Base-by-base conservation (phyloP, 2,113 vertebrate species). In the Plecotus auritus region DNA sequence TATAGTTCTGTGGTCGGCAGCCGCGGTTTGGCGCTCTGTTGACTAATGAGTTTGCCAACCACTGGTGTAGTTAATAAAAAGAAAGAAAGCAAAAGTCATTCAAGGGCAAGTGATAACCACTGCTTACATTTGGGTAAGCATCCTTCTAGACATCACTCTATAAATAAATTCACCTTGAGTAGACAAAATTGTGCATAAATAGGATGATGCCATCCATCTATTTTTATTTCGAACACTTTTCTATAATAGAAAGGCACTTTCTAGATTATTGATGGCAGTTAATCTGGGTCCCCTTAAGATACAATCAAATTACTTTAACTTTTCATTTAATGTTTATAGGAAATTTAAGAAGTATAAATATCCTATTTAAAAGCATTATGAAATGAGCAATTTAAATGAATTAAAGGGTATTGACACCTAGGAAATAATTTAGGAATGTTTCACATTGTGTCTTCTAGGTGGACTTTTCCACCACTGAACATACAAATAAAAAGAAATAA, bases 301-400 rank as follows among this genome's bases (percentile, higher is more conserved):
- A 86, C 28, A 73, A 85, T n/a, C 49, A 88, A 88, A 85, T 64
- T 77, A 81, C 45, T 91, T 96, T 86, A 73, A 77, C 17, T 88
- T 93, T 91, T 73, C 76, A 91, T 87, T 95, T 69, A 95, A 88
- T 78, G 51, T 85, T 73, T 78, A 59, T 64, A 89, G 56, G 28
- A 92, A 85, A 88, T 88, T 85, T 85, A 37, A 92, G 87, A 90
- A 85, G 87, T 61, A 35, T 85, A 94, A 88, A 95, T 77, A 70
- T 51, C 12, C 11, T 67, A 72, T 73, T 95, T 69, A 64, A 81
- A 93, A 81, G 4, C 64, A 35, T 87, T 90, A 74, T 26, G 82
- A 90, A 92, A 88, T 51, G 61, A 93, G 9, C 35, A 81, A 95
- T 70, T 81, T 86, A 66, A 91, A 96, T 74, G 74, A 93, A 85